A percentile compares a stretch with the other conserved stretches of the same genome.
phyloP scores from a whole-genome alignment of 1,140 invertebrate species.

The Oryctes rhinoceros region DNA sequence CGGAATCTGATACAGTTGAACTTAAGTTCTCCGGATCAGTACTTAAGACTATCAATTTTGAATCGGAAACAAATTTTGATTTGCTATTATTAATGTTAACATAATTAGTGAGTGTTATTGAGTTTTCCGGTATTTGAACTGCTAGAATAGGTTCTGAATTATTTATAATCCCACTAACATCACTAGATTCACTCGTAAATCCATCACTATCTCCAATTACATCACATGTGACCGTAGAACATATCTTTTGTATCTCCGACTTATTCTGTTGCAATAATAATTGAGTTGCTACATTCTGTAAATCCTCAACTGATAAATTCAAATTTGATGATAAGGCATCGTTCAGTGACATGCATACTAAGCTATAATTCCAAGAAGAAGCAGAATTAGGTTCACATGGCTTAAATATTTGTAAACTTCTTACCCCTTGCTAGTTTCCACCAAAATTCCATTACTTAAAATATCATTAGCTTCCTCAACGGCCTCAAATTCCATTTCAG shows the following conservation, averaged over 20 bases:
- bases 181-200: conserved; percentile 59
- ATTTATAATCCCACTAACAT: conserved; percentile 51
- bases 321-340: conserved; percentile 61
- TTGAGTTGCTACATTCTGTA: conserved; percentile 60
- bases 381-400: conserved; percentile 35
- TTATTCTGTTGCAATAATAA: conserved; percentile 56
- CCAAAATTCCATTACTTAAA: conserved; percentile 61
- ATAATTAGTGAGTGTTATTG: conserved; percentile 25
- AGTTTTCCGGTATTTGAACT: conserved; percentile 23
- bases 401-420: conserved; percentile 41
- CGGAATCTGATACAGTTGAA: conserved; percentile 46
- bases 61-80: conserved; percentile 25
- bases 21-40: conserved; percentile 40
- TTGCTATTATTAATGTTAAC: conserved; percentile 23
- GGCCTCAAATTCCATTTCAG: conserved; percentile 13
- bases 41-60: conserved; percentile 38
- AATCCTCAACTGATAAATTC: conserved; percentile 61
- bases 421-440: conserved; percentile 62
- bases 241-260: conserved; percentile 41
- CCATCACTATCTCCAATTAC: conserved; percentile 57
- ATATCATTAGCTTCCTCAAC: conserved; percentile 59
- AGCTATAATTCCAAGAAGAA: conserved; percentile 52
- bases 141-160: conserved; percentile 40
- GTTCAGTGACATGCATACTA: conserved; percentile 61
- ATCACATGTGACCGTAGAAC: conserved; percentile 44